phyloP scores from a whole-genome alignment of 2,888 invertebrate genomes.

The Tholera decimalis region DNA sequence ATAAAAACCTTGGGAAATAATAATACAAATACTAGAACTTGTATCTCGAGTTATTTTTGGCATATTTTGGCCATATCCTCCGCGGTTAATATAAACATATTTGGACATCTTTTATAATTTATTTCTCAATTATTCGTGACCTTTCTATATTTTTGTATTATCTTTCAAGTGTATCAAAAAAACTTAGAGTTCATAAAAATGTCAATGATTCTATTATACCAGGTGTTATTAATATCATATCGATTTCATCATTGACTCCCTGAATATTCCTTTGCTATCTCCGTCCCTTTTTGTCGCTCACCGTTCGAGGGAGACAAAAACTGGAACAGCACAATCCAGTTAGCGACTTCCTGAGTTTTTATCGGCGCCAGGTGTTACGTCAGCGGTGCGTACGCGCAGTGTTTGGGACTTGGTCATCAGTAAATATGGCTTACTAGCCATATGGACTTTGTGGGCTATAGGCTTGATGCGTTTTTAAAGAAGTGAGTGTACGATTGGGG shows the following conservation, averaged over 20 bases:
- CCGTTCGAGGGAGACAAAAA: constrained; percentile 55
- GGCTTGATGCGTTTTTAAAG: constrained; percentile 53
- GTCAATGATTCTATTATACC: background rate
- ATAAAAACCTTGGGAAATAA: constrained; percentile 18
- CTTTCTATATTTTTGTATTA: background rate
- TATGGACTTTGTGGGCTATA: constrained; percentile 36
- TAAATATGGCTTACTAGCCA: constrained; percentile 19
- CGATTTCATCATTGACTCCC: constrained; percentile 33
- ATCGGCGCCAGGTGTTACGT: constrained; percentile 65
- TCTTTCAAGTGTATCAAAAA: background rate
- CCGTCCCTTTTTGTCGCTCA: constrained; percentile 20
- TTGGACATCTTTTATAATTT: constrained; percentile 3
- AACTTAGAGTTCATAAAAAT: background rate
- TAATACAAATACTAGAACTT: background rate
- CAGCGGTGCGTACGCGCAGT: constrained; percentile 48
- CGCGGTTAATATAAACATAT: background rate
- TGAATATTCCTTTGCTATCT: constrained; percentile 19
- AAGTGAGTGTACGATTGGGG: constrained; percentile 1
- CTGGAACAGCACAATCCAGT: constrained; percentile 58
- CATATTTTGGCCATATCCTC: background rate
- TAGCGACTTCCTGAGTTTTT: constrained; percentile 66
- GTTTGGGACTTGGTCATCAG: constrained; percentile 35
- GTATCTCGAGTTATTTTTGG: background rate
- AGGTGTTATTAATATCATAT: constrained; percentile 39
- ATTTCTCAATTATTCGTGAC: background rate